Base-by-base conservation (phyloP, 2,113 vertebrate species). In the Euleptes europaea region DNA sequence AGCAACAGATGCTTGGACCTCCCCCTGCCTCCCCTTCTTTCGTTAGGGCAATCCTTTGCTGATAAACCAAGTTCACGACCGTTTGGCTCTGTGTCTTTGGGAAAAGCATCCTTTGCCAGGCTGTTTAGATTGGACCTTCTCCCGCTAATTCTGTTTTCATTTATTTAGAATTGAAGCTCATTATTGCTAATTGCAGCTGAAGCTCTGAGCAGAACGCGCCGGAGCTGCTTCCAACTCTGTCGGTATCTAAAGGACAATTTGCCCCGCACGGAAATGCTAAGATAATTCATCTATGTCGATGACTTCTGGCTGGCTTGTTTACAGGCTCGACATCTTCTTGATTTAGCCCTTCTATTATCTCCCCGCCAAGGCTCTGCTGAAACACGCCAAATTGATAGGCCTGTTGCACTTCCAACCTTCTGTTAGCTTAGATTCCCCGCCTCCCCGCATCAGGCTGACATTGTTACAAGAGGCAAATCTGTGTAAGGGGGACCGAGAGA, bases 401-500 rank as follows among this genome's bases (percentile, higher is more conserved):
- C 23, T 26, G 73, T 38, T 57, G 0, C 83, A 49, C 28, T 82
- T 42, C 75, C 47, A 47, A 60, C 33, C 63, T 49, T 88, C 90
- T 67, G 31, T 12, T 28, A 0, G 1, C 70, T 91, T 83, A 88
- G 86, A 38, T 90, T 85, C 0, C 57, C 60, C 21, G 2, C 19
- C 19, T 10, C n/a, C 47, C 71, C 79, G 47, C 76, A 23, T 0
- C 0, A 54, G 82, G 79, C 40, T 67, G 17, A 28, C 15, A 49
- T 80, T 54, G 66, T 73, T 82, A 47, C 35, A 65, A 54, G 66
- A 86, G 26, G 78, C 33, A 57, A 17, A 67, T 60, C 60, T 69
- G 31, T 17, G 66, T 51, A 84, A 80, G 44, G 78, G 65, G 67
- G 88, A 47, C 78, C 89, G 54, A 81, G 71, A 72, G 67, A 78